These are phyloP conservation scores for Gari tellinella DNA, from an alignment of 2,888 invertebrate species.

Conservation along the genomic window DNA sequence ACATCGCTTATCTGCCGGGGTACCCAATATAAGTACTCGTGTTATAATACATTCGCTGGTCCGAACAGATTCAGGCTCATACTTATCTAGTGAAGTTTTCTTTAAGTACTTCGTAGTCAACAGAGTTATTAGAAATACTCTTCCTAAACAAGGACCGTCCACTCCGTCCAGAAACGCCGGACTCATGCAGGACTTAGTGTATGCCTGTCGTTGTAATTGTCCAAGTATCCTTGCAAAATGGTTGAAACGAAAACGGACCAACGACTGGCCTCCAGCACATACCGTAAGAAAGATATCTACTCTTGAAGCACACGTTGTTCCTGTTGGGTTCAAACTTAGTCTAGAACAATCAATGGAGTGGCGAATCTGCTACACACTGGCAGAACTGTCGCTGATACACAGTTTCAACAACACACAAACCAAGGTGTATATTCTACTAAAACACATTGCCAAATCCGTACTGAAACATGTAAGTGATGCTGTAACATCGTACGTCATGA, in stretches of 20 bases:
- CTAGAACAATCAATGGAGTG: conserved; percentile 3
- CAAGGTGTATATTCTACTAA: conserved; percentile 26
- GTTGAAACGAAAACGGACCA: neutral
- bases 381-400: conserved; percentile 16
- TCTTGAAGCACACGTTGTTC: conserved; percentile 17
- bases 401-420: conserved; percentile 25
- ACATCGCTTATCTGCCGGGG: no score
- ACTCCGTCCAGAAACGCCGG: no score
- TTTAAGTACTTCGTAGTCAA: no score
- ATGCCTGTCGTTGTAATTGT: no score
- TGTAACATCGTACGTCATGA: conserved; percentile 25
- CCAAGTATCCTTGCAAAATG: neutral
- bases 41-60: no score
- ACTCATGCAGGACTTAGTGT: no score
- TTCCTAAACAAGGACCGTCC: no score
- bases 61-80: no score
- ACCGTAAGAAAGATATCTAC: neutral
- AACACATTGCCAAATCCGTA: conserved; percentile 12
- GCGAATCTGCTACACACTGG: conserved; percentile 22
- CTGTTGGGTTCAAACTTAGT: conserved; percentile 18
- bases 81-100: no score
- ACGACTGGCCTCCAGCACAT: neutral
- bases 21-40: no score
- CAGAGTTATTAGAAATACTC: no score
- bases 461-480: conserved; percentile 6